Conservation (phyloP, 1,140 invertebrate genomes). For the Temnothorax curvispinosus region DNA sequence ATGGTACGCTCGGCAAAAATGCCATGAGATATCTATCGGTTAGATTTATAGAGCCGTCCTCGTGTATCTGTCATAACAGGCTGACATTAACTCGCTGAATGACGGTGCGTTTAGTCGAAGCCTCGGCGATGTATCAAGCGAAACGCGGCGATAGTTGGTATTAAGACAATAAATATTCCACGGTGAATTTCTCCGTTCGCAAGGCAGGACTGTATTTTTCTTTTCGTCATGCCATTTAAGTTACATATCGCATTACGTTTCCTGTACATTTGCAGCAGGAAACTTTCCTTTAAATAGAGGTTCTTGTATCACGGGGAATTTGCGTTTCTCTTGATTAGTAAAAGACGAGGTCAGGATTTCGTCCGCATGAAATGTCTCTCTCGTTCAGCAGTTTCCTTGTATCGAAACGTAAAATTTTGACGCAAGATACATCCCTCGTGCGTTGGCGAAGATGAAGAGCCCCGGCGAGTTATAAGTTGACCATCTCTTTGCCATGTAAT, state of each 20-base stretch:
- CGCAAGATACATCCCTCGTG: constrained; percentile 48
- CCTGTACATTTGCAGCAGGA: background rate
- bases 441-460: constrained; percentile 73
- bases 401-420: constrained; percentile 8
- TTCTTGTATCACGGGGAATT: background rate
- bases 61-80: constrained; percentile 59
- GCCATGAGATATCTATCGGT: constrained; percentile 43
- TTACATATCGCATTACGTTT: background rate
- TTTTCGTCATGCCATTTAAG: constrained; percentile 2
- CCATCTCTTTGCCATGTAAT: constrained; percentile 79
- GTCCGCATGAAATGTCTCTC: background rate
- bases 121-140: constrained; percentile 16
- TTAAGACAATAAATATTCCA: constrained; percentile 46
- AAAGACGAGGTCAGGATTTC: background rate
- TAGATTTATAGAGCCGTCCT: constrained; percentile 56
- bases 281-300: background rate
- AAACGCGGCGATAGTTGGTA: constrained; percentile 24
- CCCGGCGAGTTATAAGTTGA: constrained; percentile 76
- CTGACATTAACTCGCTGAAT: constrained; percentile 53
- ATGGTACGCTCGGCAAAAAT: constrained; percentile 16
- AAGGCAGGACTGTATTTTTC: background rate
- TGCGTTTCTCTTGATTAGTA: background rate
- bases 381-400: background rate
- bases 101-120: constrained; percentile 51
- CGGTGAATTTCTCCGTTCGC: constrained; percentile 12